A percentile compares a stretch with the other conserved stretches of the same genome.
phyloP scores from a whole-genome alignment of 2,888 invertebrate species.

The Phyllotreta striolata region DNA sequence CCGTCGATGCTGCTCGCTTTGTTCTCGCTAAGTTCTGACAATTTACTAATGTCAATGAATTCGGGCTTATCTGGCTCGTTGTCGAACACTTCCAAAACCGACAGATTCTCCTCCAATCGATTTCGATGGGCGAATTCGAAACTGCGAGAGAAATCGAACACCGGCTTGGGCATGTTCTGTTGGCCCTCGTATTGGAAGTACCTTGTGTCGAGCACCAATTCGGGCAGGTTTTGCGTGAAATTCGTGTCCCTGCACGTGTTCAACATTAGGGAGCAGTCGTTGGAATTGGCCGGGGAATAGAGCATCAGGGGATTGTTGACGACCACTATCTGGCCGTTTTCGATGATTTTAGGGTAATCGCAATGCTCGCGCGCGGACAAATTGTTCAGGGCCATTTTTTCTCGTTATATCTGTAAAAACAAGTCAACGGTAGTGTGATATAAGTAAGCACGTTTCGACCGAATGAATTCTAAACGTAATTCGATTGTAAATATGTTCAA shows the following conservation, averaged over 20 bases:
- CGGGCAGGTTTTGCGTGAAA: slow-evolving; percentile 22
- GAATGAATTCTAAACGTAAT: not conserved
- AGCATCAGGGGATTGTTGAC: slow-evolving; percentile 31
- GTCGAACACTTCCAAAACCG: slow-evolving; percentile 33
- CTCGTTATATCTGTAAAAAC: slow-evolving; percentile 32
- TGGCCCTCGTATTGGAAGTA: slow-evolving; percentile 30
- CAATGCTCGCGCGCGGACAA: slow-evolving; percentile 27
- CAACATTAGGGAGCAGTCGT: slow-evolving; percentile 33
- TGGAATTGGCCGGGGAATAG: slow-evolving; percentile 16
- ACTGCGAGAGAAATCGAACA: slow-evolving; percentile 10
- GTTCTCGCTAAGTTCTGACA: slow-evolving; percentile 37
- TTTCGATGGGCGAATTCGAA: slow-evolving; percentile 9
- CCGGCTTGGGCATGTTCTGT: slow-evolving; percentile 9
- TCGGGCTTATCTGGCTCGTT: slow-evolving; percentile 40
- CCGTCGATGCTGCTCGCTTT: slow-evolving; percentile 1
- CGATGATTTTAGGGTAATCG: slow-evolving; percentile 31
- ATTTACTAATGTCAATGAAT: slow-evolving; percentile 42
- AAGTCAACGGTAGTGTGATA: slow-evolving; percentile 35
- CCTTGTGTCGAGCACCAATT: slow-evolving; percentile 30
- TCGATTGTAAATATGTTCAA: not conserved
- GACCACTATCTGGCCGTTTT: slow-evolving; percentile 32
- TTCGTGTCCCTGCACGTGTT: slow-evolving; percentile 23
- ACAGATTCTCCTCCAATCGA: slow-evolving; percentile 30
- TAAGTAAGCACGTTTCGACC: not conserved
- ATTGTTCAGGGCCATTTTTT: slow-evolving; percentile 34